Percentiles rank a stretch among this genome's conserved stretches.
These are phyloP conservation scores for Halichoeres trimaculatus DNA, from an alignment of 2,113 vertebrate species.

Conservation along the genomic window DNA sequence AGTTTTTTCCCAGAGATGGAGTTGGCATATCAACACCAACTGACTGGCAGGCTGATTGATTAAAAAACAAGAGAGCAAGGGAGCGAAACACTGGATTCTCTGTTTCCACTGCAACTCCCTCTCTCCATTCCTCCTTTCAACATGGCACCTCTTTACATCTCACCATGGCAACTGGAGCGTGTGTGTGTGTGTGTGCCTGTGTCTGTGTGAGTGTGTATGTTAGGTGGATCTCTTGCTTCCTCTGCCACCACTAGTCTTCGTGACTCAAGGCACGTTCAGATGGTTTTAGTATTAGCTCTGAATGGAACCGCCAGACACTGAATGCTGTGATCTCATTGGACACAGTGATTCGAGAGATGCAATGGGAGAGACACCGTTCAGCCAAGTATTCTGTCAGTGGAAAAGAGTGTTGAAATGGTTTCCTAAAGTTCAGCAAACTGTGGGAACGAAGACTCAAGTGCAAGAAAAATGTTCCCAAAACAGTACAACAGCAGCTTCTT, in stretches of 20 bases:
- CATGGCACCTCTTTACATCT: constrained; percentile 80
- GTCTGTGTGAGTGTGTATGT: constrained; percentile 50
- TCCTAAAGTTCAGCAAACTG: constrained; percentile 36
- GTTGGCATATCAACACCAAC: constrained; percentile 46
- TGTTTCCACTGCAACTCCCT: constrained; percentile 78
- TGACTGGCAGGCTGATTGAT: constrained; percentile 63
- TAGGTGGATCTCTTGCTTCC: constrained; percentile 69
- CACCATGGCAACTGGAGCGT: constrained; percentile 79
- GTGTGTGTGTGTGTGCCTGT: constrained; percentile 39
- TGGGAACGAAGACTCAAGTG: constrained; percentile 34
- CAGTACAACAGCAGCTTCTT: background rate
- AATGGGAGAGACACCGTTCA: constrained; percentile 42
- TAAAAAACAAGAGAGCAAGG: constrained; percentile 66
- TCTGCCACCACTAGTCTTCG: constrained; percentile 62
- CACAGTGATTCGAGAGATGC: constrained; percentile 34
- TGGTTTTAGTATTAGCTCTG: constrained; percentile 71
- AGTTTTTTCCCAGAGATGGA: constrained; percentile 64
- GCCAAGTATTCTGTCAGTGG: constrained; percentile 51
- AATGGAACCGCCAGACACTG: constrained; percentile 67
- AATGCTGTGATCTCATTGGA: constrained; percentile 60
- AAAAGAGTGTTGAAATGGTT: constrained; percentile 39
- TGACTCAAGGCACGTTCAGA: constrained; percentile 76
- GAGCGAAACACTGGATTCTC: constrained; percentile 78
- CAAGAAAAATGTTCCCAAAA: background rate
- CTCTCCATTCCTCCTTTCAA: constrained; percentile 73